Evolutionary conservation across 2,797 vertebrate genomes (phyloP), one percentile per base, ranked within the genome.

Genomic region (Pogoniulus pusillus): DNA sequence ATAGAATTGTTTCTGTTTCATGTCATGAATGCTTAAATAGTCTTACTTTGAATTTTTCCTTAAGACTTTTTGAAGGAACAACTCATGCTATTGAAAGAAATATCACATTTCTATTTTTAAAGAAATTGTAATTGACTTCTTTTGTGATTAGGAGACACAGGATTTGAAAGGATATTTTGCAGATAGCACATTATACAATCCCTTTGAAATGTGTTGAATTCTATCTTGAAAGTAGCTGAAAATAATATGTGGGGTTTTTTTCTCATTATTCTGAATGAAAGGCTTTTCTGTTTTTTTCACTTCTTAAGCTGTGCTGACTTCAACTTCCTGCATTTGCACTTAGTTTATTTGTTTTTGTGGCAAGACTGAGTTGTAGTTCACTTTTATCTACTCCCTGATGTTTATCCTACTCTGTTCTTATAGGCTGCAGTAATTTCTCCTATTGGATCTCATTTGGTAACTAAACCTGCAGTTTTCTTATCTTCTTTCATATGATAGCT

Each of bases 1-100:
- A 90, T 59, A 82, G 30, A 53, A 53, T 64, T 69, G 30, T 41
- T 94, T 94, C 83, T 22, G 26, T 68, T 92, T 81, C 53, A 68
- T 57, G 53, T 83, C 57, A 85, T 81, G 79, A 85, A 92, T 87
- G 58, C 37, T 66, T 66, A 27, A 27, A 20, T 34, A 66, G 5
- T 77, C 24, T 62, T 77, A 60, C 5, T 93, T 45, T 45, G 26
- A 85, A 22, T n/a, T 85, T 78, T 79, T 89, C 39, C 24, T 58
- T 79, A 29, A 60, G 49, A 68, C 22, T 82, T 82, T 79, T n/a
- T 54, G 35, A 79, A 32, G 86, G 29, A 19, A 64, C 37, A 72
- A 86, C 15, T 57, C 75, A 16, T 53, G 75, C 3, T 12, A 15
- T 7, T 51, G 27, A 77, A 90, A 60, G 49, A 80, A 73, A 64